These are phyloP conservation scores for Alectoris magna DNA, from an alignment of 2,797 vertebrate genomes.

Conservation along the genomic window DNA sequence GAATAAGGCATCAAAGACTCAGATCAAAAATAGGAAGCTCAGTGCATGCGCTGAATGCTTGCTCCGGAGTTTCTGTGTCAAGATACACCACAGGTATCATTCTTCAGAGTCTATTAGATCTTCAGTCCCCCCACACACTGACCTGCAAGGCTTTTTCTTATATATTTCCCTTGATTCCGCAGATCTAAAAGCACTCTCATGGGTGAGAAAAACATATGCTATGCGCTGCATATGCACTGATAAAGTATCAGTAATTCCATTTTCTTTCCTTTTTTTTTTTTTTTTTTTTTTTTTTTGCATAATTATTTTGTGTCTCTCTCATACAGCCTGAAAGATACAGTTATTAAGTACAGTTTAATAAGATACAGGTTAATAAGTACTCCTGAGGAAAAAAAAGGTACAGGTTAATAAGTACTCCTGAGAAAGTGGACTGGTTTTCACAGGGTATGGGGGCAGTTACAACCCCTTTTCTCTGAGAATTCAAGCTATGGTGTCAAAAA, in stretches of 20 bases:
- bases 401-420: not conserved
- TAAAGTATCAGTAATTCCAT: not conserved
- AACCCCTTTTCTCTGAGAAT: not conserved
- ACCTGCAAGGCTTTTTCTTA: not conserved
- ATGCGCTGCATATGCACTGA: not conserved
- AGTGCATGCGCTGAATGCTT: not conserved
- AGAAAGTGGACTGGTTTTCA: not conserved
- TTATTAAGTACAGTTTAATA: not conserved
- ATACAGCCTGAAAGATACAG: not conserved
- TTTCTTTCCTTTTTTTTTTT: not conserved
- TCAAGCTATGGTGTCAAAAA: not conserved
- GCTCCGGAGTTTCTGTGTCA: not conserved
- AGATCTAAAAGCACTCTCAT: not conserved
- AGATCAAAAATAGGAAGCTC: not conserved
- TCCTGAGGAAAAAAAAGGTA: not conserved
- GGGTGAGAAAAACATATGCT: not conserved
- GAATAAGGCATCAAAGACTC: conserved; percentile 21
- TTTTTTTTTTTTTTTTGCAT: not conserved
- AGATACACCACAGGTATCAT: not conserved
- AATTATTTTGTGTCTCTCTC: not conserved
- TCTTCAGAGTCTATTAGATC: not conserved
- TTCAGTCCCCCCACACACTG: not conserved
- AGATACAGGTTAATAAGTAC: not conserved
- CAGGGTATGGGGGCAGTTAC: not conserved
- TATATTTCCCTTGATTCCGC: not conserved